Percentiles rank a stretch among this genome's conserved stretches.
Conservation (phyloP, 2,113 vertebrate genomes). For the Agapornis roseicollis region DNA sequence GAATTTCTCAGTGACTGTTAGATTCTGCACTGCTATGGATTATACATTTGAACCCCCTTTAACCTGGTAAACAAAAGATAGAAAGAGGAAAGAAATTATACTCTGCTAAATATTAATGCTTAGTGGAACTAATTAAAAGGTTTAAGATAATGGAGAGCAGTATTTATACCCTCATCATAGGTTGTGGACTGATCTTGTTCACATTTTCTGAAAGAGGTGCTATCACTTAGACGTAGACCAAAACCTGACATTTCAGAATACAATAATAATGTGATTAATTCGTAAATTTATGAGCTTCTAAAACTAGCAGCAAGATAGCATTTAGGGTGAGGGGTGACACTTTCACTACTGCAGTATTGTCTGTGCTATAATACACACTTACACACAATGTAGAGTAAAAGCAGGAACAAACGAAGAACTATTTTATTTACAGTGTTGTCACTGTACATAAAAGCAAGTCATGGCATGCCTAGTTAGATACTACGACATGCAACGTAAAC, state of each 20-base stretch:
- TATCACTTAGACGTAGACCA: neutral
- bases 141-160: neutral
- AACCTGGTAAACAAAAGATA: neutral
- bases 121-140: neutral
- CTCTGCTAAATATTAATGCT: neutral
- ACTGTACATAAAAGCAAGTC: neutral
- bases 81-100: neutral
- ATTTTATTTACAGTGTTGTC: neutral
- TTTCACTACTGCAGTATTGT: neutral
- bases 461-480: neutral
- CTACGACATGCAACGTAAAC: neutral
- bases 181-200: neutral
- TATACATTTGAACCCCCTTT: neutral
- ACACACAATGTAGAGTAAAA: neutral
- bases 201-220: neutral
- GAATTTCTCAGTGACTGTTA: neutral
- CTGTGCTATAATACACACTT: neutral
- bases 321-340: neutral
- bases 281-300: neutral
- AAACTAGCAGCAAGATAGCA: neutral
- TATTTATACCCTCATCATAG: neutral
- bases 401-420: neutral
- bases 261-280: fast-evolving
- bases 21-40: neutral
- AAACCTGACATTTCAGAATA: neutral